Conservation (phyloP, 2,113 vertebrate genomes). For the Rattus rattus region DNA sequence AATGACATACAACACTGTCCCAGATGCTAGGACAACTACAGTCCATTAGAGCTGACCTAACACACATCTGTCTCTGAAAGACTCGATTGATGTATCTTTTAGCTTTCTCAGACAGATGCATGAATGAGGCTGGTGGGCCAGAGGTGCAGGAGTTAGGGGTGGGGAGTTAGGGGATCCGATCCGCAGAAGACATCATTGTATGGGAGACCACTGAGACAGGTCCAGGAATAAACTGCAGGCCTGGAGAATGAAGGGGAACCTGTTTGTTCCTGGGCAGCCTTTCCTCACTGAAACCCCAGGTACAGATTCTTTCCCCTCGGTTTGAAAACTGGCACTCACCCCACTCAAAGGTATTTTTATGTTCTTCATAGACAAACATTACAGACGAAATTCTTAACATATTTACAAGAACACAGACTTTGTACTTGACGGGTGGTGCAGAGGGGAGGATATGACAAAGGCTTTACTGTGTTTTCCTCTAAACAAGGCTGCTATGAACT, state of each 20-base stretch:
- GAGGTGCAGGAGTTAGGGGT: not conserved
- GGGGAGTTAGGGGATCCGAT: not conserved
- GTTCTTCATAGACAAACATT: conserved; percentile 85
- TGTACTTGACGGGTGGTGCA: conserved; percentile 60
- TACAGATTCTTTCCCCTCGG: conserved; percentile 59
- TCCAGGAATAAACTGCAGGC: conserved; percentile 70
- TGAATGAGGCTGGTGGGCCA: conserved; percentile 49
- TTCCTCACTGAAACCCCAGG: conserved; percentile 55
- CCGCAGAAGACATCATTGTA: conserved; percentile 33
- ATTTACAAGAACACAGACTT: conserved; percentile 85
- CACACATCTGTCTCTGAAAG: conserved; percentile 81
- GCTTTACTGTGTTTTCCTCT: conserved; percentile 82
- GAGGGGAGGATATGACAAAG: conserved; percentile 75
- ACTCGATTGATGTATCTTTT: conserved; percentile 72
- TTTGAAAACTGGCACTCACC: conserved; percentile 42
- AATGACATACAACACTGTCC: conserved; percentile 85
- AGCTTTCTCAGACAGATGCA: conserved; percentile 55
- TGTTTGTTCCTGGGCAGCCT: conserved; percentile 41
- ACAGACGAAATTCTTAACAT: conserved; percentile 86
- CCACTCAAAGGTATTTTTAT: conserved; percentile 82
- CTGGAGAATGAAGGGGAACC: not conserved
- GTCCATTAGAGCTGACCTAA: conserved; percentile 83
- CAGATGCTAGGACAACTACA: conserved; percentile 84
- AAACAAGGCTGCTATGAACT: conserved; percentile 82
- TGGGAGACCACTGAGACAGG: conserved; percentile 52